These are phyloP conservation scores for Morus bassanus DNA, from an alignment of 2,797 vertebrate genomes.

Conservation along the genomic window DNA sequence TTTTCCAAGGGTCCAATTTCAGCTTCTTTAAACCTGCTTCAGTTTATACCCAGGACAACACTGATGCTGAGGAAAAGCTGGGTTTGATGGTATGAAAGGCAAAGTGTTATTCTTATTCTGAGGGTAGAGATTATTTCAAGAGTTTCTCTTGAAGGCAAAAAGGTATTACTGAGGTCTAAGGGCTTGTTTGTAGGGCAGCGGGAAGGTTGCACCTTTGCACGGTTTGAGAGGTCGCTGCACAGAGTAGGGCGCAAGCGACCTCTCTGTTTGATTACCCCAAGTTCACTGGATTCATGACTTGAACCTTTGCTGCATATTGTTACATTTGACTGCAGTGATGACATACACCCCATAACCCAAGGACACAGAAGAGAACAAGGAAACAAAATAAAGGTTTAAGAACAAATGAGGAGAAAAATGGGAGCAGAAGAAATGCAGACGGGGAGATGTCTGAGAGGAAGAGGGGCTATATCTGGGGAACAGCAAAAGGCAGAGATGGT, in stretches of 20 bases:
- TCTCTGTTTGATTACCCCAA: neutral
- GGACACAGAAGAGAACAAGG: neutral
- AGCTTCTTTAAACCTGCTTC: neutral
- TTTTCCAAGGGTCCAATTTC: neutral
- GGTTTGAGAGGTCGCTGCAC: neutral
- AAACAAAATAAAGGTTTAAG: accelerated
- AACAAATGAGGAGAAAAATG: accelerated
- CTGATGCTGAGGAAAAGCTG: neutral
- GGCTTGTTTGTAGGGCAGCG: neutral
- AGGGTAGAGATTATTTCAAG: neutral
- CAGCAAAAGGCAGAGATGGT: neutral
- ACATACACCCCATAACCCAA: accelerated
- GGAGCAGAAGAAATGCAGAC: neutral
- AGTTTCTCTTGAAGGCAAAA: neutral
- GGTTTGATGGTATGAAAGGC: neutral
- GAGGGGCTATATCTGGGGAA: neutral
- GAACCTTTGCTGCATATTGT: neutral
- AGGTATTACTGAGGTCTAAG: neutral
- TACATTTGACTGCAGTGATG: neutral
- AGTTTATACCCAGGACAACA: neutral
- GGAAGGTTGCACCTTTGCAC: neutral
- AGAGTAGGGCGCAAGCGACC: neutral
- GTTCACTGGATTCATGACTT: neutral
- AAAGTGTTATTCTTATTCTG: neutral
- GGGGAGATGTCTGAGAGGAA: neutral